Conservation (phyloP, 2,113 vertebrate species). For the Jaculus jaculus region DNA sequence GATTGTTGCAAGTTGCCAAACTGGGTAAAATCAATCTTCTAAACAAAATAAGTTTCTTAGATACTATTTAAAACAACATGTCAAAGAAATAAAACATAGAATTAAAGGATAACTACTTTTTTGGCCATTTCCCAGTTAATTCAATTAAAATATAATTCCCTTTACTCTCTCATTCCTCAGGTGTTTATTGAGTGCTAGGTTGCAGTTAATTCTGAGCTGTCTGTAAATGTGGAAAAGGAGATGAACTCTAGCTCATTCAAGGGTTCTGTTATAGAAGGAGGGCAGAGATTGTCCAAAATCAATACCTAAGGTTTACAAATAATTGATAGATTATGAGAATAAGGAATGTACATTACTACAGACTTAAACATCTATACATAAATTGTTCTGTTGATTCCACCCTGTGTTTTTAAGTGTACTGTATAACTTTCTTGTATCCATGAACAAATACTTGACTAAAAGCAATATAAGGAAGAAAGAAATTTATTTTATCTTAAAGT, state of each 20-base stretch:
- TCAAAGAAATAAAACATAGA: not conserved
- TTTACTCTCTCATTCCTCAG: not conserved
- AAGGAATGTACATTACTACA: not conserved
- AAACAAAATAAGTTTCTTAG: not conserved
- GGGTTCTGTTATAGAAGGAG: not conserved
- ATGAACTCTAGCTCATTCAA: rapidly evolving
- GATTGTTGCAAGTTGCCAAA: not conserved
- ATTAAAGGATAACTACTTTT: not conserved
- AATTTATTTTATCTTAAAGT: no score
- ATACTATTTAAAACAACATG: not conserved
- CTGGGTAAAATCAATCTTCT: not conserved
- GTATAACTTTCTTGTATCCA: not conserved
- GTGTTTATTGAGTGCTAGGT: not conserved
- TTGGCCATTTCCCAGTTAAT: not conserved
- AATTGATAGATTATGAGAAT: not conserved
- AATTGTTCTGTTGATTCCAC: not conserved
- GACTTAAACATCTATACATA: not conserved
- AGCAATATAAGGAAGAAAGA: no score
- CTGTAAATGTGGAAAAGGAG: not conserved
- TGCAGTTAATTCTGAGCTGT: not conserved
- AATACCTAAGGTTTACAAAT: not conserved
- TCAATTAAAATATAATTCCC: not conserved
- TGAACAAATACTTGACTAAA: no score
- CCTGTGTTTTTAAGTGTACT: not conserved
- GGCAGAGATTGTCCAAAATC: not conserved